Conservation (phyloP, 2,888 invertebrate species). For the Diogma glabrata region DNA sequence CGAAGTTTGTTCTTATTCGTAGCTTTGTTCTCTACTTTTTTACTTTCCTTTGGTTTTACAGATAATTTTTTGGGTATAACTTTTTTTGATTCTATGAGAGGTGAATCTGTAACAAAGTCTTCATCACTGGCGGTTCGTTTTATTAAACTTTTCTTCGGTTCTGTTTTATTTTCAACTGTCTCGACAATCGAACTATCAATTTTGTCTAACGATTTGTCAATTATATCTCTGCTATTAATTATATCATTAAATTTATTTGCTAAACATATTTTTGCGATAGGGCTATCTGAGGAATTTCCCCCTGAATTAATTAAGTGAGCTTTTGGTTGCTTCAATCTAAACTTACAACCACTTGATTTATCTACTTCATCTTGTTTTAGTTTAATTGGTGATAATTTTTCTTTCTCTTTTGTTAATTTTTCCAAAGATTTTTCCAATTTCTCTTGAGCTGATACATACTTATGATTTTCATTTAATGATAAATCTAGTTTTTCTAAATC, state of each 20-base stretch:
- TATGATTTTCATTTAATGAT: neutral
- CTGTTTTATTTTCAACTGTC: too few species aligned
- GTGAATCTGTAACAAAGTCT: neutral
- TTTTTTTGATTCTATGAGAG: neutral
- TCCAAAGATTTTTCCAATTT: neutral
- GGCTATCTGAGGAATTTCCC: neutral
- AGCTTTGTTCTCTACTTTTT: neutral
- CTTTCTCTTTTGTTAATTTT: slow-evolving; percentile 1
- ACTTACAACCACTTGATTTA: neutral
- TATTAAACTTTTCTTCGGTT: neutral
- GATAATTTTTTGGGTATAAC: neutral
- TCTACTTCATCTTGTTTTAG: neutral
- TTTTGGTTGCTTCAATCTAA: slow-evolving; percentile 4
- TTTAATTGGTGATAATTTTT: slow-evolving; percentile 1
- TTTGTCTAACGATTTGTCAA: too few species aligned
- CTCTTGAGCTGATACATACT: neutral
- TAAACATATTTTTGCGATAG: neutral
- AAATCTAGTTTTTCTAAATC: neutral
- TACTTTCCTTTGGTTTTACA: neutral
- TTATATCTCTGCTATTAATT: too few species aligned
- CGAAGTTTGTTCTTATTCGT: neutral
- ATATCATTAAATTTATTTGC: neutral
- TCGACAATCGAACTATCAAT: too few species aligned
- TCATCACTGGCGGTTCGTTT: neutral
- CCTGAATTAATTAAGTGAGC: neutral